Evolutionary conservation across 2,797 vertebrate species (phyloP), one percentile per base, ranked within the genome.

Genomic region (Dendrocincla fuliginosa): DNA sequence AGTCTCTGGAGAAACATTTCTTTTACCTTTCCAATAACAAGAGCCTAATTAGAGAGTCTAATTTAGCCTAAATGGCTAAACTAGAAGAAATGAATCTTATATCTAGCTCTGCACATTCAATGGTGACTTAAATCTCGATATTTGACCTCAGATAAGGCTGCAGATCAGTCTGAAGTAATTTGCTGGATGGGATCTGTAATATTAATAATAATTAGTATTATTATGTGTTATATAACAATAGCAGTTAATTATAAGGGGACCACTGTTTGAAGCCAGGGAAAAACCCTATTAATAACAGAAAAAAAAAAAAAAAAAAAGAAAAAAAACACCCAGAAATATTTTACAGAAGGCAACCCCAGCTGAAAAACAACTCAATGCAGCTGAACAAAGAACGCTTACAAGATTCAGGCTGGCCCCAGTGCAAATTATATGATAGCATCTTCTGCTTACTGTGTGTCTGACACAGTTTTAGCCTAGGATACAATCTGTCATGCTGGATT

Each of bases 401-500:
- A 90, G 74, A 84, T 33, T 55, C 69, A 88, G 77, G 37, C 92
- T 93, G 89, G 87, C 92, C 90, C 57, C 88, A 67, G 89, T 85
- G 84, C 93, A 95, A 89, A 93, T 94, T 94, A 59, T 81, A 19
- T 77, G 93, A 93, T 86, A 95, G 52, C 76, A 92, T 97, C 95
- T 96, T 89, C 84, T 75, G 76, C 97, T 96, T 95, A 87, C 77
- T 96, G 94, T 79, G 80, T 79, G 94, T 87, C 81, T 89, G 87
- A 94, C 74, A 94, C 83, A 92, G 91, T 95, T 97, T 97, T 90
- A 94, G 85, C 90, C 84, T 55, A 41, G 91, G 95, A 97, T 94
- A 88, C 90, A 93, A 96, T 97, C 93, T 96, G 91, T 95, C 96
- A 94, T 81, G 68, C 63, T 87, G 93, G 70, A 95, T 96, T 91